A percentile compares a stretch with the other conserved stretches of the same genome.
These are phyloP conservation scores for Microctenopoma steveboyesi DNA, from an alignment of 2,797 vertebrate species.

Conservation along the genomic window DNA sequence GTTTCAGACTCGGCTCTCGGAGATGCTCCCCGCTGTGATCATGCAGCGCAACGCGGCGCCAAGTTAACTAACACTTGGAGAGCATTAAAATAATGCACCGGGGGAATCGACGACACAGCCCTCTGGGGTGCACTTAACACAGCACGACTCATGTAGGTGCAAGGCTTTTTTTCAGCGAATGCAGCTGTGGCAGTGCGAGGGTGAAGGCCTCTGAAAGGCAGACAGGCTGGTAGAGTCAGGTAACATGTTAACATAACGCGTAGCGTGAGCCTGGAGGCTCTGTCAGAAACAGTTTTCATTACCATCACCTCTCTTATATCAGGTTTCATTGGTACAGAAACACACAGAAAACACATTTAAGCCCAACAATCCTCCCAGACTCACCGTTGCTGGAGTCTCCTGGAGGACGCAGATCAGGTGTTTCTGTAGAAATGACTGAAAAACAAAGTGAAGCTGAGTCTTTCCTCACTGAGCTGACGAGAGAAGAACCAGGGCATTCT, in stretches of 20 bases:
- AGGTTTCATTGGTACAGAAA: background rate
- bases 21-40: slow-evolving; percentile 36
- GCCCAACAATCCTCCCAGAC: background rate
- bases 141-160: slow-evolving; percentile 33
- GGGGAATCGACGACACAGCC: slow-evolving; percentile 49
- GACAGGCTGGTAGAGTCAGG: background rate
- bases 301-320: no score
- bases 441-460: slow-evolving; percentile 15
- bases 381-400: no score
- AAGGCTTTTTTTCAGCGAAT: slow-evolving; percentile 7
- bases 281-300: background rate
- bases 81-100: slow-evolving; percentile 47
- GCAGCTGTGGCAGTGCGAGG: slow-evolving; percentile 1
- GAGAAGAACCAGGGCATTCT: slow-evolving; percentile 15
- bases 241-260: background rate
- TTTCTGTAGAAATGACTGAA: slow-evolving; percentile 3
- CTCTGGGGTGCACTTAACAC: slow-evolving; percentile 38
- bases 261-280: background rate
- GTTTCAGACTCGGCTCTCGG: slow-evolving; percentile 18
- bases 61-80: slow-evolving; percentile 58
- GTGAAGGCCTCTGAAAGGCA: background rate
- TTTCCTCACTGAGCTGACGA: slow-evolving; percentile 28
- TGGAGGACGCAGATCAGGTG: background rate
- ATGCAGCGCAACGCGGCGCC: slow-evolving; percentile 43
- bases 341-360: no score